Evolutionary conservation across 2,888 invertebrate genomes (phyloP), one percentile per base, ranked within the genome.

Genomic region (Diarsia mendica): DNA sequence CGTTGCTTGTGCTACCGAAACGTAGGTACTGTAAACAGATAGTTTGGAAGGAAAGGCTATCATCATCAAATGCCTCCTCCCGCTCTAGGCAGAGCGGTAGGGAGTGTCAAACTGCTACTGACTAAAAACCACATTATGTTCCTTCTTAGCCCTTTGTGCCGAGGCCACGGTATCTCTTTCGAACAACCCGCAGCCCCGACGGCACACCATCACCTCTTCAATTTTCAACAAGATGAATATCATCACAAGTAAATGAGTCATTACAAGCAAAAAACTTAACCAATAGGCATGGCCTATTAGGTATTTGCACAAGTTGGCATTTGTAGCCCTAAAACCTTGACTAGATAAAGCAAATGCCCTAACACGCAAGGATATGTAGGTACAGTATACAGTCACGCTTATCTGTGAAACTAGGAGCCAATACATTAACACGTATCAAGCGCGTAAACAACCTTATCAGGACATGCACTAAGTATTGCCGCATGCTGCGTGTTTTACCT

Each of bases 281-380:
- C 6, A 10, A 60, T 18, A 9, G 18, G 23, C 20, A 11, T 60
- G 2, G n/a, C 1, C 11, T 8, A 39, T 5, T 15, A 20, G 6
- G 3, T 13, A 44, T 11, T 49, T 20, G 48, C 15, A 48, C 15
- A 39, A 48, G 18, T 49, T 73, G 58, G 28, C 58, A 60, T 73
- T 73, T 73, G 15, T n/a, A 39, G 3, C 20, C 33, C 0, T 53
- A 48, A 28, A 4, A 76, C 53, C 53, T 65, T 65, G 65, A 28
- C 11, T 20, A 63, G 51, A 46, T 46, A 64, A 48, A 9, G 48
- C 11, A 23, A 39, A 39, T 39, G 39, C 39, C 39, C 11, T 55
- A 13, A 55, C 18, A 15, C 11, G 10, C 10, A 33, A 60, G 4
- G 1, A 39, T 3, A 48, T 5, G 20, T 23, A 33, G 20, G 51